Base-by-base conservation (phyloP, 2,888 invertebrate genomes). In the Macaria liturata region DNA sequence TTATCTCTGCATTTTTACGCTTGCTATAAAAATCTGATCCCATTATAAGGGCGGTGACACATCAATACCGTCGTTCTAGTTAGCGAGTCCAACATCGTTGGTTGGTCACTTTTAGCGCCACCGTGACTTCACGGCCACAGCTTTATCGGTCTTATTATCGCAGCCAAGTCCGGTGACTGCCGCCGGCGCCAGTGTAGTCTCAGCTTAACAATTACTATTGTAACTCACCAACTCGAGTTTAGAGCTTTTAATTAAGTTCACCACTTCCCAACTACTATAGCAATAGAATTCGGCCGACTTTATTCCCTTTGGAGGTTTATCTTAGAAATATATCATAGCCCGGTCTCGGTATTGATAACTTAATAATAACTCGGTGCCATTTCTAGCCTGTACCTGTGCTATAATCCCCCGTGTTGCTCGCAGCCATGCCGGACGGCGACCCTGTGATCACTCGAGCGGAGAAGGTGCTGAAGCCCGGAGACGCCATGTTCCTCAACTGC, bases 391-490 rank as follows among this genome's bases (percentile, higher is more conserved):
- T 20, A 39, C 51, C 44, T 49, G 54, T 75, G 67, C 80, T 75
- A 64, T 80, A 83, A 82, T 81, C 72, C 20, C 79, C 57, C 63
- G 65, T 74, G 80, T 82, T 76, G 68, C 70, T 75, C 78, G 49
- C 73, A 91, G 91, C 90, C 7, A 88, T 91, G 87, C 89, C 91
- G 54, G 84, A 86, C 66, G 77, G 75, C 67, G 88, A 88, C 66
- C 91, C 91, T 20, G 74, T 87, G 57, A 89, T 91, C 83, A 74
- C 79, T 62, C 88, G 87, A 57, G 86, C 89, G 4, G 87, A 88
- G 53, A 86, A 86, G 71, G 75, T 88, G 70, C 76, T 91, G 75
- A 87, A 85, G 71, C 89, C 89, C 0, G 91, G 91, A 45, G 91
- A 91, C 61, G 87, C 88, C 70, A 80, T 88, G 71, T 82, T 88